phyloP scores from a whole-genome alignment of 2,888 invertebrate genomes.

The Gisinianus flammeolus region DNA sequence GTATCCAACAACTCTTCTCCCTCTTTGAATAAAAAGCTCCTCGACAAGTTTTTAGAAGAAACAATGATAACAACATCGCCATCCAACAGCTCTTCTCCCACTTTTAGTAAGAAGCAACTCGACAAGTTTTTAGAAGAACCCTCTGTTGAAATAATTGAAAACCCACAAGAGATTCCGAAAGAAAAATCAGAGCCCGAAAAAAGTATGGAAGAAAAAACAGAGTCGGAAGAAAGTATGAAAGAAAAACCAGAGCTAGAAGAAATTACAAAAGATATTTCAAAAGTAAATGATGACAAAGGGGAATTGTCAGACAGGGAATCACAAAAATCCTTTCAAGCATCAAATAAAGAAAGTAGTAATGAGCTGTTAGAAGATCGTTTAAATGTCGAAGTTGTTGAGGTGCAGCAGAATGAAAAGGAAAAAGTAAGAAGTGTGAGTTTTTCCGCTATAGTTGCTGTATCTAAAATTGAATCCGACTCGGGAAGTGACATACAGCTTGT shows the following conservation, averaged over 20 bases:
- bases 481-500: conserved; percentile 5
- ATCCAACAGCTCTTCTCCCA: too few species aligned
- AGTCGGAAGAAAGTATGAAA: neutral
- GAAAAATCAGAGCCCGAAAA: neutral
- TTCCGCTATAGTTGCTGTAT: conserved; percentile 28
- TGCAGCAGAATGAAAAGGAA: conserved; percentile 16
- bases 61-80: too few species aligned
- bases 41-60: too few species aligned
- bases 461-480: conserved; percentile 3
- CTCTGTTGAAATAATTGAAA: too few species aligned
- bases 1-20: too few species aligned
- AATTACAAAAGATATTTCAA: too few species aligned
- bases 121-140: too few species aligned
- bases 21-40: too few species aligned
- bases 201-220: neutral
- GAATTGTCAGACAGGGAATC: neutral
- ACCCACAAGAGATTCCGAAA: too few species aligned
- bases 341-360: neutral
- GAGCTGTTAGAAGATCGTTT: conserved; percentile 27
- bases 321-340: neutral
- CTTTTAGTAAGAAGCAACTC: too few species aligned
- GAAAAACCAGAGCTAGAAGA: neutral
- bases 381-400: conserved; percentile 17
- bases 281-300: neutral
- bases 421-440: conserved; percentile 31